Evolutionary conservation across 1,140 invertebrate species (phyloP).

Genomic region (Diprion similis): DNA sequence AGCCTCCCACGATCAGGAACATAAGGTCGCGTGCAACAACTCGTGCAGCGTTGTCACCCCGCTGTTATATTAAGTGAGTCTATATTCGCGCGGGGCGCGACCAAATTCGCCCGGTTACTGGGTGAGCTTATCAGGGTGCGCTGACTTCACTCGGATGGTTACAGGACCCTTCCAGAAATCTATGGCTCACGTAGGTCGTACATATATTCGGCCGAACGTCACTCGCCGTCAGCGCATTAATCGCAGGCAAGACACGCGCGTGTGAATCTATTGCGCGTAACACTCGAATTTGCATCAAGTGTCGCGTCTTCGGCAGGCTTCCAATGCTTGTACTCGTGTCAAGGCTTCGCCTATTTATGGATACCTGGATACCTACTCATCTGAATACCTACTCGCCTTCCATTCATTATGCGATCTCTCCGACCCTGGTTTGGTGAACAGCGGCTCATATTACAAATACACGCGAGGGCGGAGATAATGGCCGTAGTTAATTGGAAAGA

Average conservation of each 20-base stretch:
- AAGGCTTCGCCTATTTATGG: not conserved
- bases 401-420: not conserved
- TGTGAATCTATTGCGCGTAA: not conserved
- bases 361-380: not conserved
- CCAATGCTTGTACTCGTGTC: not conserved
- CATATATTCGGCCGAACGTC: no score
- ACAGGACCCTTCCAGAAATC: not conserved
- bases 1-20: not conserved
- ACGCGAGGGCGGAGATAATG: not conserved
- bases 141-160: not conserved
- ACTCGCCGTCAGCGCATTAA: not conserved
- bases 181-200: no score
- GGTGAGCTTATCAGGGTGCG: not conserved
- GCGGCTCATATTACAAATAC: not conserved
- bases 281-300: not conserved
- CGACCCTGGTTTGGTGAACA: not conserved
- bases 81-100: no score
- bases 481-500: not conserved
- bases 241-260: not conserved
- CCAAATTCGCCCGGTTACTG: not conserved
- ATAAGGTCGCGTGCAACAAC: not conserved
- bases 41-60: not conserved
- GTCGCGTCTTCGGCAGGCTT: conserved; percentile 1
- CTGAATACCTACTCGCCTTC: not conserved
- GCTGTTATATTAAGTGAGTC: not conserved